Base-by-base conservation (phyloP, 1,140 invertebrate species). In the Bombus cullumanus region DNA sequence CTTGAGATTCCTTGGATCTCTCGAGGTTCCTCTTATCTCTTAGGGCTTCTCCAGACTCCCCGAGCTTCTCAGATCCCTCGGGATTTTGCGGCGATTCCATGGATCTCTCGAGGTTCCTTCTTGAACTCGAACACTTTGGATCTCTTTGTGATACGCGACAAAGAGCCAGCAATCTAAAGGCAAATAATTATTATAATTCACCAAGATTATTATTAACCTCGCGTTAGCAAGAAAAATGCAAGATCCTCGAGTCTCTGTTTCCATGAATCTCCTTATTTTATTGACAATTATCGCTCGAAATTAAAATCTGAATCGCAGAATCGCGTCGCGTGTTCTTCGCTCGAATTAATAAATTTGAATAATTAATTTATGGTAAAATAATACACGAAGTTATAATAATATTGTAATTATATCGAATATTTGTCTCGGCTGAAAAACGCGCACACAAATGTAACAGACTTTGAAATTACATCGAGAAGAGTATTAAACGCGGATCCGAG, bases 1-100 rank as follows among this genome's bases (percentile, higher is more conserved):
- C 41, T 66, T 28, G 31, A 13, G 22, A n/a, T 47, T 64, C 71
- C 59, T n/a, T 53, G 31, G 81, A 75, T 83, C 80, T 66, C 47
- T 77, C 43, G 53, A 37, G 6, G 37, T 31, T n/a, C 34, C 3
- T 13, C 41, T 22, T 39, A 25, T 68, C 62, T 53, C 59, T 37
- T 22, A 8, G 57, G 37, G 39, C 10, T 41, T 37, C 13, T 22
- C 13, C 12, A n/a, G 25, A 9, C n/a, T 41, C 9, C 39, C n/a
- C 15, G 37, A 66, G 74, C 37, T 22, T 8, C 37, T 39, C 13
- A 22, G 57, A 68, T 69, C 64, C 37, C 34, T 1, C 12, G 41
- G 18, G 41, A 62, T 57, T n/a, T n/a, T n/a, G n/a, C 22, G 22
- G 31, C 43, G 22, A 28, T 31, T 34, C 43, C 28, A 25, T 41